Percentiles rank a stretch among this genome's conserved stretches.
These are phyloP conservation scores for Synergus umbraculus DNA, from an alignment of 2,888 invertebrate species.

Conservation along the genomic window DNA sequence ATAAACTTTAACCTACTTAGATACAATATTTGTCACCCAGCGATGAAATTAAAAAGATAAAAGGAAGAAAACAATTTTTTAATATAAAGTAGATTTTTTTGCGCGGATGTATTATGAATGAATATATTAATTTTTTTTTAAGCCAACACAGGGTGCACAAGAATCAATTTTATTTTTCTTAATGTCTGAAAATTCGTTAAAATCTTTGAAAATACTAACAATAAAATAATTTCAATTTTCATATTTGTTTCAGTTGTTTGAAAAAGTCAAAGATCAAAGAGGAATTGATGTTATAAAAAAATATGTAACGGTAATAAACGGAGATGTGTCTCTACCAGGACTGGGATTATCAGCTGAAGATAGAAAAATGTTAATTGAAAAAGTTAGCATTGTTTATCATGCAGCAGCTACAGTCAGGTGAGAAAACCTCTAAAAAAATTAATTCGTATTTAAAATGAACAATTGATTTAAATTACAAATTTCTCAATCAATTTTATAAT, in stretches of 20 bases:
- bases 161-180: too few relatives aligned
- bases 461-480: not conserved
- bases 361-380: constrained; percentile 82
- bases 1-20: not conserved
- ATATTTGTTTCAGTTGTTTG: constrained; percentile 84
- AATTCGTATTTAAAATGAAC: not conserved
- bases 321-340: constrained; percentile 84
- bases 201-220: too few relatives aligned
- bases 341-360: constrained; percentile 85
- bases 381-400: constrained; percentile 92
- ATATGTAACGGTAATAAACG: constrained; percentile 85
- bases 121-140: too few relatives aligned
- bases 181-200: too few relatives aligned
- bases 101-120: too few relatives aligned
- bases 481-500: not conserved
- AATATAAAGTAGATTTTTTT: not conserved
- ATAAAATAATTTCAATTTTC: not conserved
- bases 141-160: too few relatives aligned
- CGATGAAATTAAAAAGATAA: too few relatives aligned
- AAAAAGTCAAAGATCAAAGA: constrained; percentile 82
- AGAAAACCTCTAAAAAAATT: constrained; percentile 11
- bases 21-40: not conserved
- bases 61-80: not conserved
- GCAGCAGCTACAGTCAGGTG: constrained; percentile 77
- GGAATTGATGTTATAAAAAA: constrained; percentile 82